A percentile compares a stretch with the other conserved stretches of the same genome.
Evolutionary conservation across 2,888 invertebrate genomes (phyloP).

Genomic region (Myopa tessellatipennis): DNA sequence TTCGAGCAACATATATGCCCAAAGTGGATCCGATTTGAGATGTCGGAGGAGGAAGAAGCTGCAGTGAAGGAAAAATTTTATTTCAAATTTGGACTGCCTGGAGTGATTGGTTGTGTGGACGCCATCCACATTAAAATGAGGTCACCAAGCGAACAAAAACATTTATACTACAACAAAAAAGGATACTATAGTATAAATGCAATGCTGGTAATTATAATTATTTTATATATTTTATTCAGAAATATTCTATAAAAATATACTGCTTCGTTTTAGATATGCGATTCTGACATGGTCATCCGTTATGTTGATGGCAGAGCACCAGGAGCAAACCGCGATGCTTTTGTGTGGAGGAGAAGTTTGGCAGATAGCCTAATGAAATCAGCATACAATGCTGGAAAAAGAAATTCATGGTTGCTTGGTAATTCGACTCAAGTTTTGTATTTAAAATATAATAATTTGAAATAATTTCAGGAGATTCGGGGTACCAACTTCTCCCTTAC

Average conservation of each 20-base stretch:
- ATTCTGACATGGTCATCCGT: not conserved
- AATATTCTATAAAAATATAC: too few relatives aligned
- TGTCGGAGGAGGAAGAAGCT: not conserved
- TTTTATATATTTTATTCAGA: not conserved
- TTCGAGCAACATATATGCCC: slow-evolving; percentile 2
- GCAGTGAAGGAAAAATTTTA: not conserved
- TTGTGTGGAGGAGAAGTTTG: not conserved
- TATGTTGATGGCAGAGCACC: not conserved
- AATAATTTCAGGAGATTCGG: not conserved
- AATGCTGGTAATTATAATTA: not conserved
- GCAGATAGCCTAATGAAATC: not conserved
- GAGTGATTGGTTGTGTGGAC: slow-evolving; percentile 14
- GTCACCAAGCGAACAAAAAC: not conserved
- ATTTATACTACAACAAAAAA: slow-evolving; percentile 8
- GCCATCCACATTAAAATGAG: not conserved
- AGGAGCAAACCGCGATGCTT: not conserved
- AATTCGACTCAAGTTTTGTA: not conserved
- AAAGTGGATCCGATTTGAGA: not conserved
- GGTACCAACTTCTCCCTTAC: not conserved
- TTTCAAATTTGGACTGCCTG: not conserved
- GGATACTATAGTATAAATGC: not conserved
- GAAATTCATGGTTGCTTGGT: not conserved
- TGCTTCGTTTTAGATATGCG: too few relatives aligned
- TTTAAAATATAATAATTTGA: not conserved
- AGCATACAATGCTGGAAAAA: too few relatives aligned